Percentiles rank a stretch among this genome's conserved stretches.
Conservation (phyloP, 1,140 invertebrate species). For the Acromyrmex echinatior region DNA sequence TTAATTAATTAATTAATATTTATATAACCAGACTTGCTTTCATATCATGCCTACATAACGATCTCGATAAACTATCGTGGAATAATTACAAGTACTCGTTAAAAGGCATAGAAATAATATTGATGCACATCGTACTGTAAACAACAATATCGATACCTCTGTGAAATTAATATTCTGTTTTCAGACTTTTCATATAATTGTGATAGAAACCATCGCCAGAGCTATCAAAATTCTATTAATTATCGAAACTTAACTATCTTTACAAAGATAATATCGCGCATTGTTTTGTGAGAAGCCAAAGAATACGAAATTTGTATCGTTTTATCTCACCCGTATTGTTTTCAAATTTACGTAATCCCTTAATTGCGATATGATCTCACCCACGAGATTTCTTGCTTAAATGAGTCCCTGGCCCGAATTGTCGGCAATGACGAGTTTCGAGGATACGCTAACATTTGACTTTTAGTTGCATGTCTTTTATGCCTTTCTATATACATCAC, state of each 20-base stretch:
- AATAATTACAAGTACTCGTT: constrained; percentile 30
- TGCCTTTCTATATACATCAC: neutral
- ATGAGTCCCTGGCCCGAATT: neutral
- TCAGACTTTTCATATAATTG: neutral
- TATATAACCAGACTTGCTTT: constrained; percentile 40
- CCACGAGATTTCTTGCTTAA: neutral
- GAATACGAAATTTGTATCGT: neutral
- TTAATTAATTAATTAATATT: constrained; percentile 55
- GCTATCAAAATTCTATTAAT: constrained; percentile 1
- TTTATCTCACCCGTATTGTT: neutral
- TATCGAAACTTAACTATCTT: neutral
- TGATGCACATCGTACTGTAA: neutral
- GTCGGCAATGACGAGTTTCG: neutral
- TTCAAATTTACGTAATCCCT: constrained; percentile 3
- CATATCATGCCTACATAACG: neutral
- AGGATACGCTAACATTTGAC: constrained; percentile 11
- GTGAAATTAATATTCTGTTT: neutral
- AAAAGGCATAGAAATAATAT: constrained; percentile 6
- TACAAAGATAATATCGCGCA: neutral
- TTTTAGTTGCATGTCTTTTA: neutral
- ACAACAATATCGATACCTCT: neutral
- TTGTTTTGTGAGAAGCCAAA: neutral
- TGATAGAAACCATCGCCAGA: neutral
- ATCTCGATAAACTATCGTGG: constrained; percentile 37
- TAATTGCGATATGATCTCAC: constrained; percentile 6